Base-by-base conservation (phyloP, 1,140 invertebrate species). In the Tribolium madens region DNA sequence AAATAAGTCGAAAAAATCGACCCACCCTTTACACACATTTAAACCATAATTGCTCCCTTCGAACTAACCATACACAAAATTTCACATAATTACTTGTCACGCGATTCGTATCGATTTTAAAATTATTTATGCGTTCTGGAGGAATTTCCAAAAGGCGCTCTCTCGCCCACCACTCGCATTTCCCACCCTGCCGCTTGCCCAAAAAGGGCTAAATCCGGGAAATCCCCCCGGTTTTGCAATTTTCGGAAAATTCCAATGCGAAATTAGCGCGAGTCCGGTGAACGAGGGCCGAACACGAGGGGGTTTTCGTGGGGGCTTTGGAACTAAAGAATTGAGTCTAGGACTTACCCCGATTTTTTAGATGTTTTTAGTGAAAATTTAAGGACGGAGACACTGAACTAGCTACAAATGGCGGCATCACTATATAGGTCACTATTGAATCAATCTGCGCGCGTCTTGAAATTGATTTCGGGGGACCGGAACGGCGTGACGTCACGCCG, bases 391-490 rank as follows among this genome's bases (percentile, higher is more conserved):
- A 79, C 77, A 79, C 79, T 76, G 60, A 73, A 69, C 53, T 79
- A 79, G 64, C 72, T 78, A 78, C 72, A 79, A 64, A 82, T 82
- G 81, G 81, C 81, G 79, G 79, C 81, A 79, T 79, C 57, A 76
- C 77, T 79, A 79, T 81, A 77, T 82, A 81, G 81, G 81, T 82
- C 81, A 82, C 76, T 78, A 76, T 76, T 79, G 74, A 80, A 81
- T 82, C 81, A 78, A 79, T 80, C 53, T 77, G 76, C 78, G 78
- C 76, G 78, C 79, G 81, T 75, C 77, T 68, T 33, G 60, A 31
- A 69, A 81, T 78, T 80, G 78, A 81, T 79, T 81, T 77, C 10
- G 57, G 75, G 64, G 75, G 47, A 74, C 76, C 74, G 21, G 74
- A 31, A 64, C 33, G 13, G n/a, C n/a, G 77, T 80, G 79, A 80